Conservation (phyloP, 2,113 vertebrate genomes). For the Lophochroa leadbeateri region DNA sequence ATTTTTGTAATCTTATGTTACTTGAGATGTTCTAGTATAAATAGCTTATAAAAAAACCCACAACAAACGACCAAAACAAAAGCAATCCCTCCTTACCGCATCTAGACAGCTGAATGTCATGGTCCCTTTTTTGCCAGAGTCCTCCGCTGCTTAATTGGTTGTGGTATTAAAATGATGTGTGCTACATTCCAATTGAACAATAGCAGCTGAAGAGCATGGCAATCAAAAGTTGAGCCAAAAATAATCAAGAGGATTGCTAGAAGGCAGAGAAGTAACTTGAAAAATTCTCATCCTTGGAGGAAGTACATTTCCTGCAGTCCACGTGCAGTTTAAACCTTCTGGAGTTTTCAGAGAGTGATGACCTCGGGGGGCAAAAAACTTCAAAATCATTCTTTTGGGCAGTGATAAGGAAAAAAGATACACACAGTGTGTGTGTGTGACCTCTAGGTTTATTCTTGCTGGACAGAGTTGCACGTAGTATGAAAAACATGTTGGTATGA, state of each 20-base stretch:
- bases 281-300: not conserved
- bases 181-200: not conserved
- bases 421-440: not conserved
- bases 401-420: not conserved
- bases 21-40: not conserved
- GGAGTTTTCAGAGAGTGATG: not conserved
- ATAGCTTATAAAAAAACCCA: not conserved
- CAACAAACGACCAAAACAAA: not conserved
- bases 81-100: rapidly evolving
- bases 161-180: not conserved
- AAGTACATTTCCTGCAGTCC: not conserved
- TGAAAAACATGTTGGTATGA: rapidly evolving
- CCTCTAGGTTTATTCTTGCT: not conserved
- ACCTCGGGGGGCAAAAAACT: not conserved
- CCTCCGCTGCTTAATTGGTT: not conserved
- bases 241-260: not conserved
- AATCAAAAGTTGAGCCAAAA: not conserved
- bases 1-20: not conserved
- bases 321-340: not conserved
- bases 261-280: not conserved
- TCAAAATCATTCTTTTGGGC: not conserved
- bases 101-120: not conserved
- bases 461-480: not conserved
- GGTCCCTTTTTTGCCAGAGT: not conserved
- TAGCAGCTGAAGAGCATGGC: not conserved